Evolutionary conservation across 1,140 invertebrate species (phyloP).

Genomic region (Spodoptera frugiperda): DNA sequence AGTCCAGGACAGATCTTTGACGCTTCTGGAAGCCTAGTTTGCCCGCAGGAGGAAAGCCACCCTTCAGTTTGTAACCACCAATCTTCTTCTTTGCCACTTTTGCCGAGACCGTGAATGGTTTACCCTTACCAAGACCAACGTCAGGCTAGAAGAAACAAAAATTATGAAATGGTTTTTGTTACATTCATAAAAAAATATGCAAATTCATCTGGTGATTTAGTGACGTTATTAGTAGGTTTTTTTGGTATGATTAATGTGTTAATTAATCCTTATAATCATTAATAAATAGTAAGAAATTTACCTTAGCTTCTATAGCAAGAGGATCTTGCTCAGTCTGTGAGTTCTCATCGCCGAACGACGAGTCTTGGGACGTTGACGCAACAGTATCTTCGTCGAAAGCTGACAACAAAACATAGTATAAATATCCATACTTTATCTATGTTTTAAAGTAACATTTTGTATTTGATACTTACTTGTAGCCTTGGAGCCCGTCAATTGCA

Average conservation of each 20-base stretch:
- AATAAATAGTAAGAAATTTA: constrained; percentile 50
- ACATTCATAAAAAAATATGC: too few species aligned
- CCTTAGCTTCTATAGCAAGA: constrained; percentile 88
- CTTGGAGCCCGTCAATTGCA: constrained; percentile 86
- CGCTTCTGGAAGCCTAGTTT: constrained; percentile 91
- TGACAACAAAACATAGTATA: constrained; percentile 60
- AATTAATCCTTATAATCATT: not conserved
- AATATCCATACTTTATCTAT: not conserved
- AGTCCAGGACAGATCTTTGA: constrained; percentile 89
- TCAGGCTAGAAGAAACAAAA: constrained; percentile 74
- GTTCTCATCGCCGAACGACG: constrained; percentile 87
- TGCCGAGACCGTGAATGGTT: constrained; percentile 90
- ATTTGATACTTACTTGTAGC: constrained; percentile 87
- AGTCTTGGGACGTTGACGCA: constrained; percentile 90
- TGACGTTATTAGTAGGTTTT: not conserved
- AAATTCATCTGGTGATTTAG: too few species aligned
- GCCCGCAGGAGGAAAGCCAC: constrained; percentile 88
- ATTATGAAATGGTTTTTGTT: not conserved
- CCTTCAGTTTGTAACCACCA: constrained; percentile 87
- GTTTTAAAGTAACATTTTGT: not conserved
- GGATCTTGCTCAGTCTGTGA: constrained; percentile 87
- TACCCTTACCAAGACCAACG: constrained; percentile 92
- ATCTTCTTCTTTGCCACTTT: constrained; percentile 93
- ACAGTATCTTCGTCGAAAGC: constrained; percentile 89
- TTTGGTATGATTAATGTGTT: constrained; percentile 23